A percentile compares a stretch with the other conserved stretches of the same genome.
These are phyloP conservation scores for Thaumatotibia leucotreta DNA, from an alignment of 1,140 invertebrate species.

Conservation along the genomic window DNA sequence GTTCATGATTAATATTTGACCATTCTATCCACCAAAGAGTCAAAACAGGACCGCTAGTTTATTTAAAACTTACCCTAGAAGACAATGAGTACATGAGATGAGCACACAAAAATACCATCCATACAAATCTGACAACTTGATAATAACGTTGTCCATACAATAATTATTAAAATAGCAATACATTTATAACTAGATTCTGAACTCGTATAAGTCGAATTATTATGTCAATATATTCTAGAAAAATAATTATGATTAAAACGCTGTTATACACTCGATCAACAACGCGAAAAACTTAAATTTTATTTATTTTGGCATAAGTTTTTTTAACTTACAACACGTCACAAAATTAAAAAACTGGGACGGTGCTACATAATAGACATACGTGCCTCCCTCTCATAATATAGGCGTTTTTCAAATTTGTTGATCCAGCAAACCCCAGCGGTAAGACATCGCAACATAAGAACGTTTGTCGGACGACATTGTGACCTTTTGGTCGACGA, in stretches of 20 bases:
- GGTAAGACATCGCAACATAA: constrained; percentile 5
- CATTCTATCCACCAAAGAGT: background rate
- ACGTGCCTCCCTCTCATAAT: background rate
- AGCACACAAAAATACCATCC: constrained; percentile 13
- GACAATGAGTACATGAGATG: constrained; percentile 7
- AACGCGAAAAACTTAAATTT: background rate
- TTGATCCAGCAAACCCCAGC: background rate
- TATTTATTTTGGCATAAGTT: no score
- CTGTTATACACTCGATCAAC: background rate
- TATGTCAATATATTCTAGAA: constrained; percentile 7
- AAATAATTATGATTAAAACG: constrained; percentile 7
- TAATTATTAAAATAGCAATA: constrained; percentile 13
- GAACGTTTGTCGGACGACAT: constrained; percentile 2
- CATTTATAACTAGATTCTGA: constrained; percentile 11
- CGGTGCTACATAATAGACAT: no score
- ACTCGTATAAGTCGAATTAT: constrained; percentile 11
- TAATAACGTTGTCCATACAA: constrained; percentile 9
- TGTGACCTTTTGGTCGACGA: background rate
- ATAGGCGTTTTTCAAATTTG: background rate
- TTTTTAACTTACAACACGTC: no score
- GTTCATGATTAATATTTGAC: background rate
- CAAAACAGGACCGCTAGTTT: background rate
- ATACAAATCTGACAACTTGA: constrained; percentile 3
- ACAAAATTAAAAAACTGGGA: no score
- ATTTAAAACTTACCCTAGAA: constrained; percentile 3